Evolutionary conservation across 2,113 vertebrate species (phyloP).

Genomic region (Cyanoliseus patagonus): DNA sequence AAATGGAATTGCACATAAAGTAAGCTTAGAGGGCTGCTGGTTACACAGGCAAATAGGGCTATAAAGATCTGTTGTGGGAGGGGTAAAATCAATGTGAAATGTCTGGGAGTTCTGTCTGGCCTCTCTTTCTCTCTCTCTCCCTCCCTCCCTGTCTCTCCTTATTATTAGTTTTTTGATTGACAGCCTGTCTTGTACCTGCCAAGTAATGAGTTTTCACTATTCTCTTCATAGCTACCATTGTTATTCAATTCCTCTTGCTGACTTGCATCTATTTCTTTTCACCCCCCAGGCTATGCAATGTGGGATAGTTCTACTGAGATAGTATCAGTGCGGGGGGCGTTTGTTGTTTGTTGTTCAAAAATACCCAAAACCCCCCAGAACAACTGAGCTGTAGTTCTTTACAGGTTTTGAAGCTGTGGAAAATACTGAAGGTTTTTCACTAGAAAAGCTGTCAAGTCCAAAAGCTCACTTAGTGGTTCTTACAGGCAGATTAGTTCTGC

Average conservation of each 20-base stretch:
- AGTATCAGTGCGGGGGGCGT: neutral
- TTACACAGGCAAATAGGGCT: constrained; percentile 14
- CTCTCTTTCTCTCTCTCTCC: neutral
- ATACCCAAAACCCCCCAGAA: neutral
- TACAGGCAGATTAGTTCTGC: neutral
- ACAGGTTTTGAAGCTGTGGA: constrained; percentile 7
- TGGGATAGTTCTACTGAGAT: constrained; percentile 15
- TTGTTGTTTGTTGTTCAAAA: neutral
- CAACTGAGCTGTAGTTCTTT: neutral
- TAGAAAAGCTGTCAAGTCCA: neutral
- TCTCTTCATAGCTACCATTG: constrained; percentile 7
- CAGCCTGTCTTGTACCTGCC: constrained; percentile 29
- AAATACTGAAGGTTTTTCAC: neutral
- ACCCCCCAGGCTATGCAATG: constrained; percentile 15
- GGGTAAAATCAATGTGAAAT: constrained; percentile 10
- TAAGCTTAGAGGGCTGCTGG: neutral
- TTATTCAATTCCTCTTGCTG: constrained; percentile 71
- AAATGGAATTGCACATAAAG: neutral
- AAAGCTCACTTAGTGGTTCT: neutral
- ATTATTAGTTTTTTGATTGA: constrained; percentile 24
- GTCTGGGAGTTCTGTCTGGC: constrained; percentile 18
- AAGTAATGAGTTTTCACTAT: constrained; percentile 6
- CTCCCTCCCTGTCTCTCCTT: neutral
- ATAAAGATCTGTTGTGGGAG: constrained; percentile 16
- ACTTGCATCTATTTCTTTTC: constrained; percentile 41